Evolutionary conservation across 2,113 vertebrate species (phyloP), one percentile per base, ranked within the genome.

Genomic region (Pandion haliaetus): DNA sequence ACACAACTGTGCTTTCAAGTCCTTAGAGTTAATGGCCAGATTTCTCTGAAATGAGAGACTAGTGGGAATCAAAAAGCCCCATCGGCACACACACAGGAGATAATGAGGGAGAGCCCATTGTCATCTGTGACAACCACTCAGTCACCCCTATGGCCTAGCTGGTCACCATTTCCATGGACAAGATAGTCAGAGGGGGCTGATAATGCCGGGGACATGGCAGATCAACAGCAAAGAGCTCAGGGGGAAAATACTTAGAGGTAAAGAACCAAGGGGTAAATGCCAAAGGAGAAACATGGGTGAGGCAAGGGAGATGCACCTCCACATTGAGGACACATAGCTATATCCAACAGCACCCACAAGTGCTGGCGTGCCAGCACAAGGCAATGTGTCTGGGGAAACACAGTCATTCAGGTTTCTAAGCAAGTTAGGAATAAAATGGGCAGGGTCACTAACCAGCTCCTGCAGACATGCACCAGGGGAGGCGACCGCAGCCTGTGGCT

Each of bases 271-370:
- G 14, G 28, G 31, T 28, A 63, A 71, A 81, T 1, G 5, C 26
- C 59, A 63, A 86, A 77, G 55, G 42, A 81, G 55, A 65, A 84
- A 67, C 25, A 31, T 0, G 17, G 34, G 9, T 45, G 45, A 83
- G 18, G 65, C 31, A 82, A 70, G 29, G 49, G 18, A 80, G 16
- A 44, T 17, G 36, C 8, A 19, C 31, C 38, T 80, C 31, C 28
- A 14, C 0, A 0, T 5, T 57, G 59, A 67, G 9, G 61, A 71
- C 52, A 67, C 28, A 8, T 9, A 78, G 40, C 17, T 38, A 2
- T 26, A 55, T 63, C 59, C 76, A 88, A 34, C 36, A 81, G 72
- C 23, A 88, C 26, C 63, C 72, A 61, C 69, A n/a, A 65, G 63
- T 29, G 63, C 63, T 26, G 18, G 34, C 42, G 28, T n/a, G 79